These are phyloP conservation scores for Melitaea athalia DNA, from an alignment of 2,888 invertebrate genomes.

Conservation along the genomic window DNA sequence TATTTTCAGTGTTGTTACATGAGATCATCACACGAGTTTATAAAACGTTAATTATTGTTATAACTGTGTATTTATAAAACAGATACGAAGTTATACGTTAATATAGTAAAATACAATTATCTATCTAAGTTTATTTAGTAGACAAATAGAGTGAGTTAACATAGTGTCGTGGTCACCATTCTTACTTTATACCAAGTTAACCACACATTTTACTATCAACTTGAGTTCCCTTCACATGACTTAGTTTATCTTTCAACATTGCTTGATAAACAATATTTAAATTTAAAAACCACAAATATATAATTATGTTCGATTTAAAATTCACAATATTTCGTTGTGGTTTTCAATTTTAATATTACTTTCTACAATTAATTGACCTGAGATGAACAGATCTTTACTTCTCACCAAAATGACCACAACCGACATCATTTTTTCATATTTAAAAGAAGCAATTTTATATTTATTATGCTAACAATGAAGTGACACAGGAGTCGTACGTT, in stretches of 20 bases:
- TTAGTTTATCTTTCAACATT: not conserved
- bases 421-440: not conserved
- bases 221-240: not conserved
- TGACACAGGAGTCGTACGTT: too few species aligned
- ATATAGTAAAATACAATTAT: conserved; percentile 4
- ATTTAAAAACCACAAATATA: not conserved
- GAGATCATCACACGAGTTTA: conserved; percentile 24
- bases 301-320: too few species aligned
- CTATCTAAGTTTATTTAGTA: not conserved
- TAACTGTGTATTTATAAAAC: not conserved
- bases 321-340: not conserved
- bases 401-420: not conserved
- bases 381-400: not conserved
- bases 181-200: not conserved
- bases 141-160: not conserved
- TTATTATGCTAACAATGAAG: too few species aligned
- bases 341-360: not conserved
- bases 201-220: not conserved
- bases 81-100: not conserved
- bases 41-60: conserved; percentile 3
- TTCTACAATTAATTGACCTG: not conserved
- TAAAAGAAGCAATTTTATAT: not conserved
- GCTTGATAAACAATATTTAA: not conserved
- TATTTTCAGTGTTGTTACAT: conserved; percentile 24
- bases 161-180: not conserved